Conservation (phyloP, 64 coral and sea anemone species). For the Stichodactyla mertensii region DNA sequence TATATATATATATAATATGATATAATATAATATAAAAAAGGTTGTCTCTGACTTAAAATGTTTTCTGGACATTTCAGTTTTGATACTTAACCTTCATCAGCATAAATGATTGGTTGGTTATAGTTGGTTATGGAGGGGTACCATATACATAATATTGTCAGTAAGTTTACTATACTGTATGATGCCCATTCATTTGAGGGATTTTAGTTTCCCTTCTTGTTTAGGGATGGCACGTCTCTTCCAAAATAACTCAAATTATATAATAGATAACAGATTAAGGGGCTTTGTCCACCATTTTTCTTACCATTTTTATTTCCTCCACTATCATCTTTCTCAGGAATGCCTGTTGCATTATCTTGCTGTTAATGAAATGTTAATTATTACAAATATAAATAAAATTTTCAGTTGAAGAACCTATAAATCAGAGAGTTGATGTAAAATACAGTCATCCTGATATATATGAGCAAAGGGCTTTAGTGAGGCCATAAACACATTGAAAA, state of each 20-base stretch:
- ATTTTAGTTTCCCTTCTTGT: neutral
- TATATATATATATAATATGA: too few relatives aligned
- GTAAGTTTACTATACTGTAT: neutral
- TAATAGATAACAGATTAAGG: neutral
- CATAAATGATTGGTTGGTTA: too few relatives aligned
- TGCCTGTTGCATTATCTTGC: neutral
- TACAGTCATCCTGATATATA: neutral
- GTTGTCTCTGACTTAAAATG: too few relatives aligned
- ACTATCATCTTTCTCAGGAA: constrained; percentile 2
- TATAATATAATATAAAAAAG: too few relatives aligned
- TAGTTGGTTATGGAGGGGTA: constrained; percentile 1
- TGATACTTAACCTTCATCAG: too few relatives aligned
- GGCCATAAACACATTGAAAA: too few relatives aligned
- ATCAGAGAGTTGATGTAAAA: neutral
- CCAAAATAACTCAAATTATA: neutral
- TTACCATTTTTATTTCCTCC: constrained; percentile 14
- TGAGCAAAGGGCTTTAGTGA: neutral
- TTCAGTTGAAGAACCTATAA: neutral
- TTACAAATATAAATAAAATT: neutral
- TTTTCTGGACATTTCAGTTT: too few relatives aligned
- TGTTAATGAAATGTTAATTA: neutral
- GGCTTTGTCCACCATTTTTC: neutral
- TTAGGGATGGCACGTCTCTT: neutral
- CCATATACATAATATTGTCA: neutral
- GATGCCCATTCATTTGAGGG: neutral